Evolutionary conservation across 2,113 vertebrate genomes (phyloP), one percentile per base, ranked within the genome.

Genomic region (Catharus minimus): DNA sequence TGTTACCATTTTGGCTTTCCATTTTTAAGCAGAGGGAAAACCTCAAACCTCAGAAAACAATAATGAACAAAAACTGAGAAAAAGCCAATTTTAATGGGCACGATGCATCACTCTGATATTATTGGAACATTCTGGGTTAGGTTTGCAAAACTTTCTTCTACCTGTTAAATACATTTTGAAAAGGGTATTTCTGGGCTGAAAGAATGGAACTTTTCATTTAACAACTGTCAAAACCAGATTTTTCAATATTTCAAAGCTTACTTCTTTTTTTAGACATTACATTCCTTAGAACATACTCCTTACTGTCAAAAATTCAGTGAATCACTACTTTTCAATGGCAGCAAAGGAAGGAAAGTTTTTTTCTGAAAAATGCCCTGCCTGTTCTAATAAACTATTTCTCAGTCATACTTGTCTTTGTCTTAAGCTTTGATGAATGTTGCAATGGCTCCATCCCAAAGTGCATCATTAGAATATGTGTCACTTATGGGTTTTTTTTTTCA

Each of bases 241-340:
- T 91, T 68, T 80, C 47, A 86, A 60, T 86, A 95, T 80, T 95
- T 87, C 56, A 90, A 86, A 89, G 79, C 67, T 47, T 58, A 39
- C 20, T 90, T 44, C 52, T 21, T 41, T 68, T 89, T 90, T 90
- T 68, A 94, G 90, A 58, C 7, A 52, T 52, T 73, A 62, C 74
- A 67, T 87, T 84, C 32, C 46, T 79, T 56, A 94, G 86, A 94
- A 92, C 27, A 47, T 66, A 52, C 33, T 90, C 38, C 47, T 77
- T 74, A 69, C 89, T 94, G 91, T 92, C 85, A 94, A 92, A 94
- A 89, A 89, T 60, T 76, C 86, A 79, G 74, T 79, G 81, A 93
- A 89, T 93, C 83, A 64, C 62, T 61, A 8, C 43, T 89, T 95
- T 66, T 56, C 17, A 3, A 82, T 38, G 57, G 53, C 77, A 90